Evolutionary conservation across 2,797 vertebrate genomes (phyloP), one percentile per base, ranked within the genome.

Genomic region (Meda fulgida): DNA sequence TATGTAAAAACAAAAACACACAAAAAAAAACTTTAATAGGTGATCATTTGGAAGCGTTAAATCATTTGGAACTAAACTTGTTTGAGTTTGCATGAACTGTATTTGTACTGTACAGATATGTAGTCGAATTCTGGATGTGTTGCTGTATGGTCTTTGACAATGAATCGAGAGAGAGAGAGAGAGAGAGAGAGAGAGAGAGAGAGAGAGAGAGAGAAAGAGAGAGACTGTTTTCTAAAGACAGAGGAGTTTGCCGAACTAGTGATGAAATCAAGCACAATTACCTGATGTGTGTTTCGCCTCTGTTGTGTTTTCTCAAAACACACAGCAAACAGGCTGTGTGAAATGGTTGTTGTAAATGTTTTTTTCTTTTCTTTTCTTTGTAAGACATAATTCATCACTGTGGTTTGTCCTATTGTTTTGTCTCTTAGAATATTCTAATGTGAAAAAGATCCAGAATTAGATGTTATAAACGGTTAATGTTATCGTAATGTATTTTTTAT

Each of bases 51-150:
- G 92, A 90, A 90, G 89, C 86, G 89, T 86, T 91, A 87, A 91
- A 81, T 31, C 78, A 26, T 84, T 66, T 78, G 84, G 89, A 89
- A 84, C 90, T 89, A 87, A 91, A 84, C 90, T 94, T 91, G 87
- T 88, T 93, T 92, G 93, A 90, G 91, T 93, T 92, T 96, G 95
- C 95, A 96, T 96, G 95, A 94, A 93, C 92, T 95, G 94, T 95
- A 94, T 94, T 94, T 93, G 94, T 92, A 94, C 92, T 93, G 93
- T 95, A 91, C 88, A 92, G 89, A 84, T 89, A 86, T 87, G 85
- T 93, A 93, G 94, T 95, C 90, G 92, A 90, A 91, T 87, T 93
- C 93, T 89, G 89, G 91, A 88, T 91, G 90, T 86, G 91, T 95
- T 67, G 91, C 91, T 94, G 92, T 95, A 92, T 92, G 92, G 81